These are phyloP conservation scores for Odontothrips loti DNA, from an alignment of 2,888 invertebrate genomes.

Conservation along the genomic window DNA sequence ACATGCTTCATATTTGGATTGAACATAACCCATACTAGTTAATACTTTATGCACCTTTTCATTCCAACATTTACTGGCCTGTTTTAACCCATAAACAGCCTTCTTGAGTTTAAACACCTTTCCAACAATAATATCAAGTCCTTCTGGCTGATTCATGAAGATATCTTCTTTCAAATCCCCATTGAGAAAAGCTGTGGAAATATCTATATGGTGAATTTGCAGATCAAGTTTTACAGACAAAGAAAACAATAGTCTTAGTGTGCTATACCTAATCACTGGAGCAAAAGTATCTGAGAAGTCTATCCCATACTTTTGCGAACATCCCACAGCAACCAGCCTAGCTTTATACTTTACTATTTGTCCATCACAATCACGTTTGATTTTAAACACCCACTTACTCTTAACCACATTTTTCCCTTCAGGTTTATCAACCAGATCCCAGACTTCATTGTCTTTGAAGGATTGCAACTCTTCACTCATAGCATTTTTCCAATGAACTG, in stretches of 20 bases:
- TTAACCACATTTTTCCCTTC: conserved; percentile 29
- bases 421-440: conserved; percentile 31
- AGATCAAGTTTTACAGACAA: conserved; percentile 36
- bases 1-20: conserved; percentile 1
- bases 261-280: conserved; percentile 40
- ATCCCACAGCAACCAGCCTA: conserved; percentile 42
- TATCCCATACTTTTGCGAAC: conserved; percentile 39
- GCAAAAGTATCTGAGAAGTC: conserved; percentile 43
- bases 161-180: conserved; percentile 38
- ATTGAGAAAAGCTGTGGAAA: conserved; percentile 41
- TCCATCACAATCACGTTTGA: conserved; percentile 40
- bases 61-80: conserved; percentile 35
- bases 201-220: conserved; percentile 38
- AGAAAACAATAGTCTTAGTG: conserved; percentile 37
- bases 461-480: conserved; percentile 24
- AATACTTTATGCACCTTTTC: background rate
- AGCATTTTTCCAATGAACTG: conserved; percentile 35
- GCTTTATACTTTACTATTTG: conserved; percentile 40
- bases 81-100: conserved; percentile 38
- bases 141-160: conserved; percentile 38
- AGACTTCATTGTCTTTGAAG: conserved; percentile 33
- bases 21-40: background rate
- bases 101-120: conserved; percentile 38
- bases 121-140: conserved; percentile 31
- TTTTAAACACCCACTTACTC: conserved; percentile 40